phyloP scores from a whole-genome alignment of 1,140 invertebrate species.

The Drosophila repleta region DNA sequence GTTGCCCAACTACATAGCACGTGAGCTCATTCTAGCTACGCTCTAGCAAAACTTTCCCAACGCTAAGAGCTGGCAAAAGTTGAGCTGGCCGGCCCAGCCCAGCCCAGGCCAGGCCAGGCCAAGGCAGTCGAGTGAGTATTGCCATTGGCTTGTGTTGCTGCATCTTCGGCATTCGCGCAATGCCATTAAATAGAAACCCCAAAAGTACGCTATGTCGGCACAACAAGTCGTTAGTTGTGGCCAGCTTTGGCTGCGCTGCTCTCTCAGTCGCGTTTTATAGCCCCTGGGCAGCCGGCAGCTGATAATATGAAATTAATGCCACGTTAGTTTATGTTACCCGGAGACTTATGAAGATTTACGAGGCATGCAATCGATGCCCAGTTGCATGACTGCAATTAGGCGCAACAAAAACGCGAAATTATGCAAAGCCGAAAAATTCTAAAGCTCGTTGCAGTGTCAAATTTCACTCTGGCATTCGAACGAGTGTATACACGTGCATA shows the following conservation, averaged over 20 bases:
- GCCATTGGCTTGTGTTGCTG: conserved; percentile 44
- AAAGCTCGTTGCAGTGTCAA: conserved; percentile 36
- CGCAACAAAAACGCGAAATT: conserved; percentile 39
- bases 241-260: conserved; percentile 31
- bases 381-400: conserved; percentile 75
- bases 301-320: conserved; percentile 81
- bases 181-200: conserved; percentile 70
- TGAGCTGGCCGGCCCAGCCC: neutral
- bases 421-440: conserved; percentile 26
- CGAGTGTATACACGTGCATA: neutral
- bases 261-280: conserved; percentile 60
- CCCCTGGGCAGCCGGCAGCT: conserved; percentile 43
- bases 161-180: conserved; percentile 34
- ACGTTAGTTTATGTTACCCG: conserved; percentile 26
- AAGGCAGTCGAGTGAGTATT: conserved; percentile 19
- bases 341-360: conserved; percentile 67
- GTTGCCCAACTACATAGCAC: conserved; percentile 38
- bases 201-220: conserved; percentile 57
- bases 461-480: conserved; percentile 1
- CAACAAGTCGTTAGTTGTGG: conserved; percentile 38
- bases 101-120: conserved; percentile 14
- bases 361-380: conserved; percentile 74
- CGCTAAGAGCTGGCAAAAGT: conserved; percentile 4
- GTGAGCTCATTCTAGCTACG: conserved; percentile 72
- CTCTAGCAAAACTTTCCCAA: conserved; percentile 60